phyloP scores from a whole-genome alignment of 2,888 invertebrate genomes.

The Cryptops parisi region DNA sequence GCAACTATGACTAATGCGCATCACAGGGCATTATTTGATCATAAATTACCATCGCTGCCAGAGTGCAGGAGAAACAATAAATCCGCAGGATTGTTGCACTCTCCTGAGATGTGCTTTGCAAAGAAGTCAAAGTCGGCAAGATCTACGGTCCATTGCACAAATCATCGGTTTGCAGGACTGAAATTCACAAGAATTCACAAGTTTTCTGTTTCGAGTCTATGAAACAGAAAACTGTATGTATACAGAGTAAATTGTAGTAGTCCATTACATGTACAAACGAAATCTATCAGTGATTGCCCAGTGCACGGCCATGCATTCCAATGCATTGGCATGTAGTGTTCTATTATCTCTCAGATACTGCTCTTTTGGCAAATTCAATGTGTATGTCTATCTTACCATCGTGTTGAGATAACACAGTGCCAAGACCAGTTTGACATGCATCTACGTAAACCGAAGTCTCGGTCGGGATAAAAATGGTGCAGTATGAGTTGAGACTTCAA shows the following conservation, averaged over 20 bases:
- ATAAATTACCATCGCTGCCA: too few species aligned
- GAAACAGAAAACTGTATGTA: background rate
- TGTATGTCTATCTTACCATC: background rate
- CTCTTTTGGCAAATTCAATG: background rate
- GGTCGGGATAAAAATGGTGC: background rate
- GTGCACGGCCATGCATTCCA: constrained; percentile 6
- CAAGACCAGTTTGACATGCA: background rate
- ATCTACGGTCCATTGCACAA: constrained; percentile 7
- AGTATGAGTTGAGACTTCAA: background rate
- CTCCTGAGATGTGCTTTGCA: too few species aligned
- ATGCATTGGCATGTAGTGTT: constrained; percentile 2
- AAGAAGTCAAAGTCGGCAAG: constrained; percentile 1
- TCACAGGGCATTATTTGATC: too few species aligned
- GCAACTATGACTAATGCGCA: too few species aligned
- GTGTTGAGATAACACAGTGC: background rate
- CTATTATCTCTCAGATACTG: background rate
- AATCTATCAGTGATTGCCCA: constrained; percentile 13
- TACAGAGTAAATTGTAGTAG: background rate
- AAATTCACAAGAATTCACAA: background rate
- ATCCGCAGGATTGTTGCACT: too few species aligned
- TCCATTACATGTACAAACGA: background rate
- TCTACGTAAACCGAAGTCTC: background rate
- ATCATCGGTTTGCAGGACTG: background rate
- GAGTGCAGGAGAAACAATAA: too few species aligned
- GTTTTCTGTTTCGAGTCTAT: background rate